Conservation (phyloP, 2,113 vertebrate genomes). For the Chaetops frenatus region DNA sequence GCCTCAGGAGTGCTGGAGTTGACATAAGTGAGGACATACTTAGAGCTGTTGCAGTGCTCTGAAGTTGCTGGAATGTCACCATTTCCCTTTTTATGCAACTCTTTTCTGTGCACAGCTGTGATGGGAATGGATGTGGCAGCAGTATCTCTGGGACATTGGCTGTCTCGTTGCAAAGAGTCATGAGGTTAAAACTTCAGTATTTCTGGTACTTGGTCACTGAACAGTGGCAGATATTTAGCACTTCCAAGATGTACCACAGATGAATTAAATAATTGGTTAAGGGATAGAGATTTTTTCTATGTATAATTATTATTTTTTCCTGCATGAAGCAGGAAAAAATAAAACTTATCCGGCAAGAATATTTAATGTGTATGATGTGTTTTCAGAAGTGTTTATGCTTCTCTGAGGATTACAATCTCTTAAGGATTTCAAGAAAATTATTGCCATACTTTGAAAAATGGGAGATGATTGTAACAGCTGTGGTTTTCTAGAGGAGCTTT, state of each 20-base stretch:
- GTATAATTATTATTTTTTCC: not conserved
- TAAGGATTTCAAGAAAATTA: not conserved
- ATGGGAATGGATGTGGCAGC: not conserved
- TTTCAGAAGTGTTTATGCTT: not conserved
- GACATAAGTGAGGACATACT: not conserved
- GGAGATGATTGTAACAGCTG: not conserved
- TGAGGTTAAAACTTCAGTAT: not conserved
- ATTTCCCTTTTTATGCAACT: not conserved
- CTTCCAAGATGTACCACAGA: not conserved
- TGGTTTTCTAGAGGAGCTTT: not conserved
- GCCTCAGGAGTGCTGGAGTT: not conserved
- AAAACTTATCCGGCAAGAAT: not conserved
- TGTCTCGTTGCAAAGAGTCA: not conserved
- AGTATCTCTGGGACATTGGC: not conserved
- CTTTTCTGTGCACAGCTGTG: rapidly evolving
- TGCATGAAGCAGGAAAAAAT: not conserved
- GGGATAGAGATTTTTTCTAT: not conserved
- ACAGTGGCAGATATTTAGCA: not conserved
- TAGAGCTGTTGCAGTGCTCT: not conserved
- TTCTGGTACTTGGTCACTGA: not conserved
- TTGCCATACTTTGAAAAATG: not conserved
- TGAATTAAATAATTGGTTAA: not conserved
- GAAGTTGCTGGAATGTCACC: not conserved
- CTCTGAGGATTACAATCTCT: not conserved
- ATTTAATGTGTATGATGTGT: not conserved